phyloP scores from a whole-genome alignment of 2,113 vertebrate genomes.

The Thermophis baileyi region DNA sequence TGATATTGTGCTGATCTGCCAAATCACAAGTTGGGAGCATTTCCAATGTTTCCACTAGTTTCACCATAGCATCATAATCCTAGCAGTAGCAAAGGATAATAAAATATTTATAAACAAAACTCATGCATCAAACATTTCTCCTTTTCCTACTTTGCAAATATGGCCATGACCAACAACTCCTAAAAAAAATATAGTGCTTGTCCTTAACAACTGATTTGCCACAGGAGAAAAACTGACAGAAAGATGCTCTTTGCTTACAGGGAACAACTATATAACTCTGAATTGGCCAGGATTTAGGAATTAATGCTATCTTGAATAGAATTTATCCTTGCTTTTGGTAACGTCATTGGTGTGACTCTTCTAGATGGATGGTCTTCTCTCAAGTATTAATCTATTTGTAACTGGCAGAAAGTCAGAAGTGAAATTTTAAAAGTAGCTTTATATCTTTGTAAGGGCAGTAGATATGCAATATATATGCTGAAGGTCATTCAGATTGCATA shows the following conservation, averaged over 20 bases:
- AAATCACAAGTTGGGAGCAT: slow-evolving; percentile 91
- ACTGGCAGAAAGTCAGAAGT: background rate
- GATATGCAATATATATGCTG: background rate
- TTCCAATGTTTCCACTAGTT: slow-evolving; percentile 89
- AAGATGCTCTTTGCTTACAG: background rate
- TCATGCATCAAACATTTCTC: background rate
- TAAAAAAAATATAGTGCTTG: background rate
- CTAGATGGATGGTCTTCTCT: background rate
- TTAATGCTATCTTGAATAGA: background rate
- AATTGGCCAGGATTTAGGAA: background rate
- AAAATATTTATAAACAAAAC: slow-evolving; percentile 25
- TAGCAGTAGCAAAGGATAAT: slow-evolving; percentile 51
- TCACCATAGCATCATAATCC: slow-evolving; percentile 97
- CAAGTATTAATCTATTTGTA: background rate
- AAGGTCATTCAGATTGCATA: background rate
- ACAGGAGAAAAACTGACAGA: background rate
- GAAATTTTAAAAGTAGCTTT: background rate
- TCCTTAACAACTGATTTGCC: background rate
- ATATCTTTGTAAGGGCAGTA: background rate
- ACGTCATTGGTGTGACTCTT: background rate
- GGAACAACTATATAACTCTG: background rate
- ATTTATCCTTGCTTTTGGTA: background rate
- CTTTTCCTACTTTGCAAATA: background rate
- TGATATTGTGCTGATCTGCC: slow-evolving; percentile 91
- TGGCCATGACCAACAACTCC: background rate